These are phyloP conservation scores for Philypnodon macrostomus DNA, from an alignment of 2,797 vertebrate species.

Conservation along the genomic window DNA sequence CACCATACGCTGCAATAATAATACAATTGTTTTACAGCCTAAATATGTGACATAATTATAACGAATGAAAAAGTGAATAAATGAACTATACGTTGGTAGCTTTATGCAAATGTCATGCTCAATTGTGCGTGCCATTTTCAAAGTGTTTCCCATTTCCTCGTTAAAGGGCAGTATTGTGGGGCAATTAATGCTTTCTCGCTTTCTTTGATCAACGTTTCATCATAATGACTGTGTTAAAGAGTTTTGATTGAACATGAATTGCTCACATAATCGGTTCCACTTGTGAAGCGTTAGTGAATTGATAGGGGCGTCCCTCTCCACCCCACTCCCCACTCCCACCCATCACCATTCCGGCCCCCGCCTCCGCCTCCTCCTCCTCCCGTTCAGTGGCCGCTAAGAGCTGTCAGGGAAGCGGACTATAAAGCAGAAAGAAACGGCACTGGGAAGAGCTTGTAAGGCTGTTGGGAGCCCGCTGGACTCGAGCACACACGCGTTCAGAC, in stretches of 20 bases:
- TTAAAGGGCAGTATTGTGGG: not conserved
- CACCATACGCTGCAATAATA: too few relatives aligned
- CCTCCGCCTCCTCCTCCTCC: slow-evolving; percentile 41
- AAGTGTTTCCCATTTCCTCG: not conserved
- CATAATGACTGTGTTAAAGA: not conserved
- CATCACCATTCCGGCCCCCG: not conserved
- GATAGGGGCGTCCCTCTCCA: slow-evolving; percentile 42
- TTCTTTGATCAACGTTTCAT: not conserved
- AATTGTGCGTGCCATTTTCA: too few relatives aligned
- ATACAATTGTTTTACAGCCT: too few relatives aligned
- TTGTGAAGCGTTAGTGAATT: slow-evolving; percentile 29
- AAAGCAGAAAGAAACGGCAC: slow-evolving; percentile 62
- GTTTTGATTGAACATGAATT: slow-evolving; percentile 13
- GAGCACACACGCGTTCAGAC: slow-evolving; percentile 3
- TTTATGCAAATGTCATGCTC: too few relatives aligned
- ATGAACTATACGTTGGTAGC: too few relatives aligned
- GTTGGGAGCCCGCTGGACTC: slow-evolving; percentile 32
- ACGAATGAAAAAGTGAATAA: too few relatives aligned
- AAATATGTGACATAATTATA: too few relatives aligned
- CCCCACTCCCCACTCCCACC: slow-evolving; percentile 31
- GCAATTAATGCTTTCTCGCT: not conserved
- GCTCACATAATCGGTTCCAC: slow-evolving; percentile 37
- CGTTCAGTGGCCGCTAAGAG: slow-evolving; percentile 50
- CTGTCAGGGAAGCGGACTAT: slow-evolving; percentile 73
- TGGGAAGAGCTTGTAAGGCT: slow-evolving; percentile 17